phyloP scores from a whole-genome alignment of 2,888 invertebrate species.

The Xylota segnis region DNA sequence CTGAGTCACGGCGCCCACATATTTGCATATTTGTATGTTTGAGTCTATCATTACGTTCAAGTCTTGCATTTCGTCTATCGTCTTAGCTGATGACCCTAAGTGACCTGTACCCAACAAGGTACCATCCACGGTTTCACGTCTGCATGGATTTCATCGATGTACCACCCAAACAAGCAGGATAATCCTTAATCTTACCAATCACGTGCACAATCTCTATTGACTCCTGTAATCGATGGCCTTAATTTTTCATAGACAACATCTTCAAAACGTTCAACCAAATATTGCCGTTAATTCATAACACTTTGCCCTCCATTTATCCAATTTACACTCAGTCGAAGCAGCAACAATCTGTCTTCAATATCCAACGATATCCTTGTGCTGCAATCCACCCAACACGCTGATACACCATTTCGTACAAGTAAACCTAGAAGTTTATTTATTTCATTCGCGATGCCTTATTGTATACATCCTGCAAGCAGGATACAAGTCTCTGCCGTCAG shows the following conservation, averaged over 20 bases:
- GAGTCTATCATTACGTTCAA: no score
- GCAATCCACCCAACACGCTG: constrained; percentile 21
- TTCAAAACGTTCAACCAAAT: constrained; percentile 47
- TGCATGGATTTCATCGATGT: no score
- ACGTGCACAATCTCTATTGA: constrained; percentile 22
- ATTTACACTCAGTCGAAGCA: constrained; percentile 59
- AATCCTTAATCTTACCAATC: constrained; percentile 9
- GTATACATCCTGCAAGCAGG: constrained; percentile 60
- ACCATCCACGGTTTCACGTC: no score
- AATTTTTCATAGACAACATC: constrained; percentile 57
- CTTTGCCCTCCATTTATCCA: constrained; percentile 59
- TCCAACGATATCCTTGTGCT: constrained; percentile 38
- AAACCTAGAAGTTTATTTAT: constrained; percentile 67
- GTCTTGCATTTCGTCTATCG: no score
- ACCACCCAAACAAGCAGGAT: neutral
- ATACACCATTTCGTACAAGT: constrained; percentile 42
- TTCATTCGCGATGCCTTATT: constrained; percentile 54
- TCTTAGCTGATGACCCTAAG: no score
- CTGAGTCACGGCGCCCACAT: no score
- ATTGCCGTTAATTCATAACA: constrained; percentile 66
- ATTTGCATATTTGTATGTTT: no score
- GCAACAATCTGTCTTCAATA: constrained; percentile 67
- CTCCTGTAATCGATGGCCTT: constrained; percentile 47
- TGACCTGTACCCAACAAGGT: no score
- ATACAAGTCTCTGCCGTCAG: constrained; percentile 66